Evolutionary conservation across 2,797 vertebrate genomes (phyloP).

Genomic region (Coendou prehensilis): DNA sequence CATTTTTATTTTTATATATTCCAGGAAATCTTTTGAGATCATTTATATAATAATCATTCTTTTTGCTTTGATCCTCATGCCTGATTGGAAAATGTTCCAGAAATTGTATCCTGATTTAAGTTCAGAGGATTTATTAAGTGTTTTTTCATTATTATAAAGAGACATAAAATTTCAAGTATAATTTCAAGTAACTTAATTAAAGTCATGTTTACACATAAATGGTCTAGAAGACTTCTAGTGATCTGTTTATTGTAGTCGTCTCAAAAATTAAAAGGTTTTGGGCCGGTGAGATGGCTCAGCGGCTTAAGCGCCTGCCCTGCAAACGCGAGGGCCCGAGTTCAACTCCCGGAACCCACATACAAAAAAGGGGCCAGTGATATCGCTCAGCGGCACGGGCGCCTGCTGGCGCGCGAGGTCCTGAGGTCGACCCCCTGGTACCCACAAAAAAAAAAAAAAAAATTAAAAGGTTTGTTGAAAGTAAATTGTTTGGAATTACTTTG

Average conservation of each 20-base stretch:
- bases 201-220: background rate
- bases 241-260: background rate
- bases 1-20: conserved; percentile 51
- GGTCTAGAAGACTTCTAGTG: background rate
- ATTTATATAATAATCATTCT: background rate
- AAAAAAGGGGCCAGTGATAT: too few species aligned
- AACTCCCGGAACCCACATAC: too few species aligned
- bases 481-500: background rate
- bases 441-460: background rate
- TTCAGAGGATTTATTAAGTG: conserved; percentile 45
- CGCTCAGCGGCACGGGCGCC: too few species aligned
- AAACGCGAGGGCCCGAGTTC: too few species aligned
- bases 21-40: background rate
- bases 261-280: conserved; percentile 49
- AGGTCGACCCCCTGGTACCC: too few species aligned
- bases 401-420: too few species aligned
- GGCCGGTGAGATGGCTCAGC: too few species aligned
- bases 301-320: too few species aligned
- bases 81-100: background rate
- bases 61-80: conserved; percentile 50
- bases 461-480: background rate
- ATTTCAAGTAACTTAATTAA: background rate
- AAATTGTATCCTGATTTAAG: background rate
- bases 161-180: background rate
- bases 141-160: background rate